Conservation (phyloP, 2,888 invertebrate species). For the Himalopsyche kuldschensis region DNA sequence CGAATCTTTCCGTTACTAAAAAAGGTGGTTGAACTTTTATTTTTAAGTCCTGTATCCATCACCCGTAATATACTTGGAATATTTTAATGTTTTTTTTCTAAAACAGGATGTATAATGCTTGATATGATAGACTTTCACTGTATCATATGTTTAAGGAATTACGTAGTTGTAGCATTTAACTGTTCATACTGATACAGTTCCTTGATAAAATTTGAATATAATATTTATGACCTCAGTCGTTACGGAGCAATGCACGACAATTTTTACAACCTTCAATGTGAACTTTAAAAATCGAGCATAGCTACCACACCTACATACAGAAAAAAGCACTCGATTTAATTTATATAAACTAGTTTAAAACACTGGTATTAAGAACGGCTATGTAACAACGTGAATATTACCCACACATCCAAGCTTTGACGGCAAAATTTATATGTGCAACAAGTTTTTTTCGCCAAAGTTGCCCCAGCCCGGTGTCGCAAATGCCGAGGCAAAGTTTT, state of each 20-base stretch:
- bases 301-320: background rate
- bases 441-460: background rate
- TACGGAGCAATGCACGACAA: background rate
- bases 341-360: background rate
- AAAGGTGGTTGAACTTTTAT: too few relatives aligned
- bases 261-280: background rate
- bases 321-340: background rate
- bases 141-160: too few relatives aligned
- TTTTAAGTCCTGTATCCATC: too few relatives aligned
- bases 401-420: background rate
- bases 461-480: background rate
- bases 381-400: background rate
- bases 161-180: too few relatives aligned
- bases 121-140: too few relatives aligned
- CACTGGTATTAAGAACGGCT: background rate
- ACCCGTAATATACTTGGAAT: too few relatives aligned
- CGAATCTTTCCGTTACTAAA: too few relatives aligned
- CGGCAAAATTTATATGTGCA: background rate
- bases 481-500: background rate
- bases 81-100: too few relatives aligned
- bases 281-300: background rate
- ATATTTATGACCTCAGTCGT: background rate
- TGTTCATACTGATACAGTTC: too few relatives aligned
- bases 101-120: too few relatives aligned
- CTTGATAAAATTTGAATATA: too few relatives aligned